Conservation (phyloP, 2,797 vertebrate genomes). For the Helicolenus hilgendorfi region DNA sequence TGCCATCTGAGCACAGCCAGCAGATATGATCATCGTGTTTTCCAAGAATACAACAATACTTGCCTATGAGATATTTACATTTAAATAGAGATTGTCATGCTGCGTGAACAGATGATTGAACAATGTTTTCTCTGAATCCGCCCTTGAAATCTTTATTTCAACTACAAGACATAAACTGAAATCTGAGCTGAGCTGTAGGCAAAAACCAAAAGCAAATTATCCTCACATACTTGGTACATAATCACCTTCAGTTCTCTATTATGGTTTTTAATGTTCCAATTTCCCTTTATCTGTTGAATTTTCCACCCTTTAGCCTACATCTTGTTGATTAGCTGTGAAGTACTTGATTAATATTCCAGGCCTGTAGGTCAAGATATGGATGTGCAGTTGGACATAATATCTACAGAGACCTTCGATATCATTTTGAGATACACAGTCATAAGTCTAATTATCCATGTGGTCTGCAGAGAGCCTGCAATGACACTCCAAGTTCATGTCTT, state of each 20-base stretch:
- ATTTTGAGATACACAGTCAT: slow-evolving; percentile 10
- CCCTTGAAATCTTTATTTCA: background rate
- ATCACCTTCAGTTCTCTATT: background rate
- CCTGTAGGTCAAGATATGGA: background rate
- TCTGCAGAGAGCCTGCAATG: slow-evolving; percentile 47
- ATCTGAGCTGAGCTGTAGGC: background rate
- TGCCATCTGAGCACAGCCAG: background rate
- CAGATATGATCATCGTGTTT: slow-evolving; percentile 7
- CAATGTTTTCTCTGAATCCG: background rate
- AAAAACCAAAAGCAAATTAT: background rate
- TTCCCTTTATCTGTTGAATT: background rate
- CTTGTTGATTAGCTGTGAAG: background rate
- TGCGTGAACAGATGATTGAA: background rate
- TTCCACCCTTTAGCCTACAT: background rate
- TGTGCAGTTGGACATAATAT: background rate
- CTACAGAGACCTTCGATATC: background rate
- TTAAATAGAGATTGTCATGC: slow-evolving; percentile 52
- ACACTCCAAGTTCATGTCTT: slow-evolving; percentile 37
- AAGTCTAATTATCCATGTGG: slow-evolving; percentile 29
- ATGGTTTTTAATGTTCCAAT: background rate
- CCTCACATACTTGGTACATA: background rate
- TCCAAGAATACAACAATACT: slow-evolving; percentile 7
- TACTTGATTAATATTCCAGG: background rate
- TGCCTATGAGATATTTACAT: slow-evolving; percentile 39
- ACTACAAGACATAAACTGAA: background rate